A percentile compares a stretch with the other conserved stretches of the same genome.
These are phyloP conservation scores for Drosophila sordidapex DNA, from an alignment of 2,888 invertebrate genomes.

Conservation along the genomic window DNA sequence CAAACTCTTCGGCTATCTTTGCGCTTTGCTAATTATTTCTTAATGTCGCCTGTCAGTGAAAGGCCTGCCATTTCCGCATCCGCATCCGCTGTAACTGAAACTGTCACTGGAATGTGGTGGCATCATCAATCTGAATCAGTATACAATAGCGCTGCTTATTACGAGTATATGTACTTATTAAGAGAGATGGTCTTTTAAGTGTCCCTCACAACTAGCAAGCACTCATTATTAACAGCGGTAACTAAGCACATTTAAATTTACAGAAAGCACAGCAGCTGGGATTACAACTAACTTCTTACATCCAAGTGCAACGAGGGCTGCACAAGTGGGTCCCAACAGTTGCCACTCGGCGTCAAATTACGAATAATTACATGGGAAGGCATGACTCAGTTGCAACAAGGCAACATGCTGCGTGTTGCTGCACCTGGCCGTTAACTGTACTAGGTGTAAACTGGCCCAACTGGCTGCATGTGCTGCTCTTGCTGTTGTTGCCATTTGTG, in stretches of 20 bases:
- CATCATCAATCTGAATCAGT: constrained; percentile 72
- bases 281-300: constrained; percentile 18
- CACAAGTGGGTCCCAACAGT: constrained; percentile 20
- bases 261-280: constrained; percentile 11
- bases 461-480: constrained; percentile 60
- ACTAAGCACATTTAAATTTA: constrained; percentile 55
- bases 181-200: constrained; percentile 42
- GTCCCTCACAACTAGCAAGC: constrained; percentile 33
- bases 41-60: constrained; percentile 58
- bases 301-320: constrained; percentile 18
- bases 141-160: constrained; percentile 14
- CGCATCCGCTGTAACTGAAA: constrained; percentile 45
- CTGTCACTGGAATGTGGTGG: constrained; percentile 50
- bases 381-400: constrained; percentile 40
- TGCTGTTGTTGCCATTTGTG: constrained; percentile 32
- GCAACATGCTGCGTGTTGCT: constrained; percentile 13
- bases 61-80: constrained; percentile 44
- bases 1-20: constrained; percentile 32
- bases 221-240: constrained; percentile 45
- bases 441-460: constrained; percentile 59
- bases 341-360: constrained; percentile 60
- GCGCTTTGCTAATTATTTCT: constrained; percentile 68
- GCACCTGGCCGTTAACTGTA: constrained; percentile 31
- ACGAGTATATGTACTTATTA: constrained; percentile 10
- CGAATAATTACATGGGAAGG: constrained; percentile 68